Conservation (phyloP, 2,888 invertebrate genomes). For the Polia nebulosa region DNA sequence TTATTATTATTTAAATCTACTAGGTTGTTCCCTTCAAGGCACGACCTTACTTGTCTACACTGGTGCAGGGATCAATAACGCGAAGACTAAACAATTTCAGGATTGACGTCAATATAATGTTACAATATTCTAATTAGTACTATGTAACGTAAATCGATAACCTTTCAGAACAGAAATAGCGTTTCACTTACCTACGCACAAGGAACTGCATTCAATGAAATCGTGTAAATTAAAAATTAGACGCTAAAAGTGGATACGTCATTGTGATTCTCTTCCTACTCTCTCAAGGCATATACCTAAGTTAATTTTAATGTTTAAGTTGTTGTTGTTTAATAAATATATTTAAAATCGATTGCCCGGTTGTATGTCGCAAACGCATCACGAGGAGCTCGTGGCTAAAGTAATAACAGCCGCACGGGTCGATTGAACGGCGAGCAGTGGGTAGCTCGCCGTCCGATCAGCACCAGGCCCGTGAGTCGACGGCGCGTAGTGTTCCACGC, state of each 20-base stretch:
- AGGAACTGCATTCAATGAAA: background rate
- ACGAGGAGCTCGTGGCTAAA: too few relatives aligned
- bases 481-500: too few relatives aligned
- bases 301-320: too few relatives aligned
- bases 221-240: too few relatives aligned
- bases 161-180: background rate
- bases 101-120: background rate
- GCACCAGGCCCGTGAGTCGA: too few relatives aligned
- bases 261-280: background rate
- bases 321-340: too few relatives aligned
- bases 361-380: too few relatives aligned
- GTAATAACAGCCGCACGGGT: too few relatives aligned
- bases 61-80: background rate
- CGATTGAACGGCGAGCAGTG: too few relatives aligned
- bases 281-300: background rate
- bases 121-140: background rate
- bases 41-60: too few relatives aligned
- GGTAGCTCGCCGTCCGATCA: too few relatives aligned
- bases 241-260: background rate
- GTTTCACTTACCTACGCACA: background rate
- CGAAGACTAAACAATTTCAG: background rate
- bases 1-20: too few relatives aligned
- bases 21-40: background rate
- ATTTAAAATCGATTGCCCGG: background rate
- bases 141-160: background rate